Evolutionary conservation across 2,113 vertebrate species (phyloP), one percentile per base, ranked within the genome.

Genomic region (Silurus asotus): DNA sequence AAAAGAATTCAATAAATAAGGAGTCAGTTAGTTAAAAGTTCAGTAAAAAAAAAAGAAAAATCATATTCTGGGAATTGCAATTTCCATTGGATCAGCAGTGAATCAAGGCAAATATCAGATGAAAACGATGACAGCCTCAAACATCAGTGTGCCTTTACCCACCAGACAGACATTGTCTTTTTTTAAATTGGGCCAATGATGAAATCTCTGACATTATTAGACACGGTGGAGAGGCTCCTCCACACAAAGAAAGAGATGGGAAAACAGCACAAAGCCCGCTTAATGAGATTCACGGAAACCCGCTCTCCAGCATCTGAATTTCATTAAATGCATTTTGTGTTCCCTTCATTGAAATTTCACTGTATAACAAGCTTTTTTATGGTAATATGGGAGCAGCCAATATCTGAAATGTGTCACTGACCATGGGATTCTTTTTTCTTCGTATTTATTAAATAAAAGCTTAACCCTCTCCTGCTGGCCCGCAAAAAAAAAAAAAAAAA

Each of bases 291-390:
- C 93, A 94, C 93, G 90, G 92, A 94, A 91, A 93, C 87, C 28
- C 65, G 84, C 88, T 88, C 91, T 25, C 90, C 87, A 82, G 92
- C 92, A 92, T 93, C 93, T 93, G 94, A 94, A 94, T 94, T 95
- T 95, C 94, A 95, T 95, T 95, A 95, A 94, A 94, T 90, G 92
- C 92, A 93, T 94, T 94, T 94, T 94, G 93, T 93, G 91, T 93
- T 92, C 90, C 92, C 94, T 94, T 93, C 93, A 94, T 94, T 94
- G 93, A 94, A 94, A 93, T 94, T 91, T 93, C 90, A 92, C 92
- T 92, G 94, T 94, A 94, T 94, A 96, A 95, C 94, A 94, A 94
- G 94, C 93, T 90, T 91, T 94, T 93, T 94, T 92, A 94, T 94
- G 94, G 92, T 93, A 95, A 94, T 94, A 92, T 84, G 3, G 82